Base-by-base conservation (phyloP, 2,888 invertebrate genomes). In the Orthosia gothica region DNA sequence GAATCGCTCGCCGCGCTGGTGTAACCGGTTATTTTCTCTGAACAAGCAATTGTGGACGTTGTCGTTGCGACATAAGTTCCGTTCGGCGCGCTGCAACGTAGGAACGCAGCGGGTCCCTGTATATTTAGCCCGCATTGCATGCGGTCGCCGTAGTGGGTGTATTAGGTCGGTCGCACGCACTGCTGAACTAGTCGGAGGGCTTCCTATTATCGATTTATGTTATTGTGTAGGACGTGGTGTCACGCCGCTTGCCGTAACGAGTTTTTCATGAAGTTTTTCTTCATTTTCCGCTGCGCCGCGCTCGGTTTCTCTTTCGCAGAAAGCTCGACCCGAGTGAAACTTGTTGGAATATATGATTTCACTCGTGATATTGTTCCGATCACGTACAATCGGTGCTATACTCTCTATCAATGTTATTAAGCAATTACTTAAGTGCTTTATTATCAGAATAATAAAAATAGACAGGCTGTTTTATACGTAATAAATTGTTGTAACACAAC, bases 91-190 rank as follows among this genome's bases (percentile, higher is more conserved):
- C 84, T 87, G 91, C 92, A 86, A 85, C 87, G 89, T 84, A 86
- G 92, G 92, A 90, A 92, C 93, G 93, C 93, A 92, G 91, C 89
- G 90, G 90, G 90, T 87, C 91, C 78, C 90, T 93, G 95, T 96
- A 96, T 96, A 96, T 96, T 96, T 96, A 96, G 96, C 95, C 96
- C 94, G 96, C 95, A 95, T 95, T 94, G 95, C 95, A 94, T 93
- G 93, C 92, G 92, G 91, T 91, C 89, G 91, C 90, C 91, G 91
- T 92, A 92, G 95, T 95, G 94, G 94, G 95, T 96, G 95, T 96
- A 94, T 96, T 95, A 95, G 96, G 96, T 96, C 96, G 96, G 93
- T 94, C 92, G 95, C 96, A 96, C 96, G 96, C 96, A 96, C 96
- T 95, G 95, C 95, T 96, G 96, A 96, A 95, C 96, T 96, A 96